Base-by-base conservation (phyloP, 1,140 invertebrate genomes). In the Venturia canescens region DNA sequence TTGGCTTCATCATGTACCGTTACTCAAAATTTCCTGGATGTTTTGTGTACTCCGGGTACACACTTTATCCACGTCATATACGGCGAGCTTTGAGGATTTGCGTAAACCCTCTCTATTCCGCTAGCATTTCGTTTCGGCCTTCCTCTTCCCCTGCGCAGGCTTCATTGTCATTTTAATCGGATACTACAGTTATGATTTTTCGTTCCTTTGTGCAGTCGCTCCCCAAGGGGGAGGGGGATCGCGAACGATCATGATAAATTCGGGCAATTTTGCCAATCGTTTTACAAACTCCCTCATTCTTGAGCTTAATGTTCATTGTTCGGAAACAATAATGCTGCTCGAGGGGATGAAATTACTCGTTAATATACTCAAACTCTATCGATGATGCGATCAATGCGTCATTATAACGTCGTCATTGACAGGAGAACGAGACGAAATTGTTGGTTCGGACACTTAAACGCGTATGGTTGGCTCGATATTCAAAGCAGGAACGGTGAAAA, bases 161-260 rank as follows among this genome's bases (percentile, higher is more conserved):
- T 60, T 76, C 31, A 60, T 60, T 53, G 31, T 60, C 75, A 60
- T 77, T 77, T 44, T 66, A 66, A 77, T 66, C 75, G 72, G 50
- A 60, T 53, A 53, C 23, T 74, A n/a, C n/a, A 48, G 23, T 74
- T 29, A 74, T 44, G 48, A 18, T 57, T 48, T 26, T 34, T 74
- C 26, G 71, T 57, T 26, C 26, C 48, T 53, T 74, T 57, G 48
- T 53, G 38, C 3, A 11, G 16, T 29, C 38, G 29, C 71, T 13
- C n/a, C 71, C 13, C n/a, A 74, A 57, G 26, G 71, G 34, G 57
- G 48, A 74, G 15, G 16, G 48, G 53, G 18, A 74, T 29, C 38
- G 27, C 44, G 44, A 74, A 74, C 6, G 71, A 53, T 53, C 48
- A 57, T 23, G 18, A 53, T 53, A 74, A 74, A 74, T 74, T 53